Evolutionary conservation across 2,888 invertebrate species (phyloP), one percentile per base, ranked within the genome.

Genomic region (Monoplex corrugatus): DNA sequence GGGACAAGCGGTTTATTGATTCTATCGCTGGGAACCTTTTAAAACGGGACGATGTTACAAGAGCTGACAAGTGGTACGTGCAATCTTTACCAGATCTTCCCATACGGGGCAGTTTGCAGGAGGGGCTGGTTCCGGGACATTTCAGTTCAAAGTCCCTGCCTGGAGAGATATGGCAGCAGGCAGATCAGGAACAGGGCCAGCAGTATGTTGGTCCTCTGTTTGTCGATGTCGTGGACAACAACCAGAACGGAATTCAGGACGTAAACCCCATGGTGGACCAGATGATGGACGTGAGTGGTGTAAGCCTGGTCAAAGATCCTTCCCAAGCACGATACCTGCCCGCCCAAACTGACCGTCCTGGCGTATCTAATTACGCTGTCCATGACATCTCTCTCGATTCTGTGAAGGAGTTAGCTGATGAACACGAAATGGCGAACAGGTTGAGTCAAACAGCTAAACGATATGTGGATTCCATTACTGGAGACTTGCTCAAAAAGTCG

Each of bases 321-420:
- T 80, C 80, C 28, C 80, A 82, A 10, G 43, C 40, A 44, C 82
- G 82, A 10, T 82, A 82, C n/a, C 28, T 82, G n/a, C 23, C n/a
- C n/a, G n/a, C n/a, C n/a, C n/a, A n/a, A n/a, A n/a, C n/a, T n/a
- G n/a, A n/a, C n/a, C n/a, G n/a, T n/a, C n/a, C n/a, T n/a, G n/a
- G n/a, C n/a, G n/a, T n/a, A n/a, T n/a, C n/a, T n/a, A n/a, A n/a
- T n/a, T n/a, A n/a, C n/a, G n/a, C n/a, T n/a, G n/a, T n/a, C n/a
- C n/a, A n/a, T n/a, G n/a, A n/a, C n/a, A n/a, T n/a, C n/a, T n/a
- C n/a, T n/a, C n/a, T n/a, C n/a, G n/a, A n/a, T n/a, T n/a, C n/a
- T n/a, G n/a, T n/a, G n/a, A n/a, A n/a, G n/a, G n/a, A n/a, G n/a
- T n/a, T n/a, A n/a, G n/a, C n/a, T n/a, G n/a, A n/a, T n/a, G n/a